Base-by-base conservation (phyloP, 2,113 vertebrate genomes). In the Columba janthina region DNA sequence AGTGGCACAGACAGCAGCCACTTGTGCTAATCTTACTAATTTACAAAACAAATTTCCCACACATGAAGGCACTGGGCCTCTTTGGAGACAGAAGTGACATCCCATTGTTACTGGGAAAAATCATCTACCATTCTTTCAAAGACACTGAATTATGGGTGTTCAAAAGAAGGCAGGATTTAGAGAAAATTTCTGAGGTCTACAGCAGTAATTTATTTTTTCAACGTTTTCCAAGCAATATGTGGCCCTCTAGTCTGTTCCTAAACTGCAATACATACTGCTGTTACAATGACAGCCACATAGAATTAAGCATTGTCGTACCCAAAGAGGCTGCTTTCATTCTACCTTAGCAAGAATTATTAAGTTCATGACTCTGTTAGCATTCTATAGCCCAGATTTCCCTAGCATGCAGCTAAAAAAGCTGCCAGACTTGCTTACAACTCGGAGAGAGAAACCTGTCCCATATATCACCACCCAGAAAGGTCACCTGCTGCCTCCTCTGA, bases 1-100 rank as follows among this genome's bases (percentile, higher is more conserved):
- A 73, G 50, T 6, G 40, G 48, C 79, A 65, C 29, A 83, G 72
- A 94, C 40, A 89, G 60, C 81, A 79, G 58, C 38, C 13, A 5
- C 78, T 95, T 97, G 86, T 92, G 83, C 67, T 95, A 74, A 72
- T 90, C 73, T 34, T 21, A 28, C 56, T 70, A 53, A 90, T 61
- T 83, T 75, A 86, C 88, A 91, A 89, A 93, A 83, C 56, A 75
- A 36, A 90, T 72, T 90, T 94, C 91, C 96, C 94, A 95, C 88
- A 88, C 94, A 94, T 62, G 34, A 88, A 91, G 88, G 40, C 71
- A 93, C 44, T 12, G 53, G 44, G 70, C 46, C 86, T 85, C 94
- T 96, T 11, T 56, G 44, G 40, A 76, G 21, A 62, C 61, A 93
- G 40, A 91, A 85, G 51, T 58, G 83, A 92, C 60, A 95, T 77